These are phyloP conservation scores for Synergus laeviventris DNA, from an alignment of 2,888 invertebrate species.

Conservation along the genomic window DNA sequence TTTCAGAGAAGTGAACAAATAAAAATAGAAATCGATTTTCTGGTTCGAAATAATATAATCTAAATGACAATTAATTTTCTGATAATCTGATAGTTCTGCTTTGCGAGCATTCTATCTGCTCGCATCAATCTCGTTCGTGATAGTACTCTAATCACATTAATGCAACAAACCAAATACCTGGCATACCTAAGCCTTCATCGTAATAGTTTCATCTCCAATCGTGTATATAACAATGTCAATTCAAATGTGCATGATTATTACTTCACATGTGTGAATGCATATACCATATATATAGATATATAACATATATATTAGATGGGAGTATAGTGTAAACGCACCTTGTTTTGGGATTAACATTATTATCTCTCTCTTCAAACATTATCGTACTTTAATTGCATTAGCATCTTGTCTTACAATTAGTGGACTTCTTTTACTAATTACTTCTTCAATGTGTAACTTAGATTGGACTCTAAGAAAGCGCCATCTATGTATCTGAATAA, in stretches of 20 bases:
- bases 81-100: conserved; percentile 41
- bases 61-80: neutral
- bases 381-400: neutral
- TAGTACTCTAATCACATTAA: conserved; percentile 60
- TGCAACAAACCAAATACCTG: conserved; percentile 57
- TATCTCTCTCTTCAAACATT: neutral
- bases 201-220: conserved; percentile 34
- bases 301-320: conserved; percentile 1
- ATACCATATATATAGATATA: neutral
- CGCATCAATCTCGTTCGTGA: conserved; percentile 53
- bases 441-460: too few species aligned
- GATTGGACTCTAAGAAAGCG: neutral
- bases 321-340: neutral
- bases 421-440: too few species aligned
- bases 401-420: too few species aligned
- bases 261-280: neutral
- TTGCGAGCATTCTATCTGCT: conserved; percentile 51
- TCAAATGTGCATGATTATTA: conserved; percentile 31
- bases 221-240: conserved; percentile 26
- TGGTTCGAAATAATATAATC: neutral
- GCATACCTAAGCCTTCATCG: conserved; percentile 51
- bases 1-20: neutral
- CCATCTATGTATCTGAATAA: neutral
- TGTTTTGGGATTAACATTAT: neutral
- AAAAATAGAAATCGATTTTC: neutral